Evolutionary conservation across 2,113 vertebrate genomes (phyloP), one percentile per base, ranked within the genome.

Genomic region (Tragelaphus strepsiceros): DNA sequence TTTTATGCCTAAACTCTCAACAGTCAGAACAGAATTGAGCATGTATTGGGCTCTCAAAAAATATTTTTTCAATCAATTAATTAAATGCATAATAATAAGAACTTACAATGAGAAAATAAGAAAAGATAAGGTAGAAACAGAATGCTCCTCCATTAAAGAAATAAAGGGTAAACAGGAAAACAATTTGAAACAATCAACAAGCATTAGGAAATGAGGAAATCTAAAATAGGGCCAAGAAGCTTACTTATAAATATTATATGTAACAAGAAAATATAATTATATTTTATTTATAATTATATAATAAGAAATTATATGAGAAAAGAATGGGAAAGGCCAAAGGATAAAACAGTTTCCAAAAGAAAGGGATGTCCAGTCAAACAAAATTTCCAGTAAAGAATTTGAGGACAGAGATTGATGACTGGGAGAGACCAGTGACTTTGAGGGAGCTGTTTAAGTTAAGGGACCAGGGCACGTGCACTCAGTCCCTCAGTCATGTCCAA

Each of bases 101-200:
- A 78, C 8, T 21, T 39, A 88, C 6, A 32, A 51, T 26, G 74
- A 87, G 46, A 95, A 64, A 71, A 32, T 49, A 74, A 77, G 49
- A 56, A 84, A 90, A 95, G 39, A 93, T 17, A 53, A 90, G 87
- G 54, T 8, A 87, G 26, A 88, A 91, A 82, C 46, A 46, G 90
- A 94, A 95, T 82, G 51, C 46, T 83, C 43, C n/a, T 83, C 35
- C 67, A 51, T 28, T 92, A 90, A 39, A 81, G 88, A 97, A 86
- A 89, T 53, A 78, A 78, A 84, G 13, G 26, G 78, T 12, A 54
- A 53, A 58, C 10, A 67, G n/a, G 46, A 94, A 97, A 96, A 77
- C 22, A 6, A 61, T 49, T 35, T 96, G n/a, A 92, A 91, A 88
- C 2, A 64, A 85, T 32, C 58, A 85, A 21, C 10, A 91, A 84